Evolutionary conservation across 2,888 invertebrate genomes (phyloP), one percentile per base, ranked within the genome.

Genomic region (Electrophaes corylata): DNA sequence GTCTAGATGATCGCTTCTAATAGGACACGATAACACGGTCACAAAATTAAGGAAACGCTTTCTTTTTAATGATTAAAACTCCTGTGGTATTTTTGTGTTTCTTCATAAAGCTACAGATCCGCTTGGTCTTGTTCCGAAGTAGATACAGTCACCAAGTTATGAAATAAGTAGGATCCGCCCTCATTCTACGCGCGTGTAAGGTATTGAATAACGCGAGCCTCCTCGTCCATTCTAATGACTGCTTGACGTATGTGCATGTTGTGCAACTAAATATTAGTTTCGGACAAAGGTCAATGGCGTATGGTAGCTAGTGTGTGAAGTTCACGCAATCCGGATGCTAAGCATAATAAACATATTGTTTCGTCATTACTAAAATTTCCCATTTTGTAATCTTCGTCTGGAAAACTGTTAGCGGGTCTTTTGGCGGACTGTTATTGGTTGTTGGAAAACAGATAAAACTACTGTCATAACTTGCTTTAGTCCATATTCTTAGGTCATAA

Each of bases 111-210:
- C 16, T 35, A n/a, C 4, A 54, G 58, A 54, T 54, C 58, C 58
- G 58, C 48, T 49, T 58, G 49, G 18, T 29, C 48, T 44, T 31
- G 33, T 58, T 46, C 41, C 50, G 40, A 51, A 12, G 48, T 39
- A n/a, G n/a, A n/a, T n/a, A 46, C 45, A 51, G 55, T 61, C 57
- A 61, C 12, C n/a, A 39, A 50, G 75, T 88, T 88, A 86, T 79
- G 86, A 86, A 87, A 88, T 81, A 67, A 63, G 56, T 70, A 66
- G 73, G 76, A 72, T 73, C 79, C 83, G 83, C 73, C 78, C 83
- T 73, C 84, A 83, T 81, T 81, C 76, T 62, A 41, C 39, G 62
- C 72, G 78, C 78, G 81, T 80, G 75, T n/a, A n/a, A n/a, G 79
- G 11, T 69, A 62, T 76, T 76, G 76, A 77, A 81, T 81, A 83